Conservation (phyloP, 2,888 invertebrate genomes). For the Platynereis dumerilii region DNA sequence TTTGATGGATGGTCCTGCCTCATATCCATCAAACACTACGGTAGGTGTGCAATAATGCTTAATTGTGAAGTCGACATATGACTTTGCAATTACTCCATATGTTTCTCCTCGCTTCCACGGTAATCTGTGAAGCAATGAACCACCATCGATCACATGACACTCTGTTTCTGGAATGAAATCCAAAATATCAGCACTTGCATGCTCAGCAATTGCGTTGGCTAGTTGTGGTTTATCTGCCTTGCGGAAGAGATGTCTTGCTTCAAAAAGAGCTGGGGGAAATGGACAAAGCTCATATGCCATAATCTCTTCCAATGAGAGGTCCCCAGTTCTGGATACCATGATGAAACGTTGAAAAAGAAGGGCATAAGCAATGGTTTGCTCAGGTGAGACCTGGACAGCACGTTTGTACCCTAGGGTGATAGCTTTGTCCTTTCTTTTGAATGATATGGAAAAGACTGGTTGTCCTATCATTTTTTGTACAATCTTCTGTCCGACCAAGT, state of each 20-base stretch:
- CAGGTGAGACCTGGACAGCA: too few species aligned
- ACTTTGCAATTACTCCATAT: constrained; percentile 30
- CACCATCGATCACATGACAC: constrained; percentile 26
- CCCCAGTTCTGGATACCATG: constrained; percentile 9
- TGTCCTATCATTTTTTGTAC: too few species aligned
- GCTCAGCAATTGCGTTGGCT: constrained; percentile 12
- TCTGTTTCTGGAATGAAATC: constrained; percentile 10
- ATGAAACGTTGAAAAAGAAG: constrained; percentile 23
- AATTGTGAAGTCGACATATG: constrained; percentile 31
- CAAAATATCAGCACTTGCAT: constrained; percentile 3
- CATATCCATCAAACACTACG: constrained; percentile 35
- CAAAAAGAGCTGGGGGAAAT: constrained; percentile 6
- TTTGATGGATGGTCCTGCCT: constrained; percentile 35
- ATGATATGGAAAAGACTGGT: too few species aligned
- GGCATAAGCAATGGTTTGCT: constrained; percentile 11
- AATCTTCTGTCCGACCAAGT: too few species aligned
- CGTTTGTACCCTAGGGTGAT: too few species aligned
- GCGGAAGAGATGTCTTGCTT: constrained; percentile 14
- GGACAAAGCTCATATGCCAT: constrained; percentile 10
- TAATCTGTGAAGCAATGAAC: constrained; percentile 37
- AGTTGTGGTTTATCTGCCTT: constrained; percentile 22
- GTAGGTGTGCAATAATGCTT: constrained; percentile 29
- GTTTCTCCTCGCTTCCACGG: constrained; percentile 36
- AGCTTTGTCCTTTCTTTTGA: too few species aligned
- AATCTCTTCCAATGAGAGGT: constrained; percentile 6